Percentiles rank a stretch among this genome's conserved stretches.
Evolutionary conservation across 35 echinoderm and acorn worm genomes (phyloP).

Genomic region (Eucidaris tribuloides): DNA sequence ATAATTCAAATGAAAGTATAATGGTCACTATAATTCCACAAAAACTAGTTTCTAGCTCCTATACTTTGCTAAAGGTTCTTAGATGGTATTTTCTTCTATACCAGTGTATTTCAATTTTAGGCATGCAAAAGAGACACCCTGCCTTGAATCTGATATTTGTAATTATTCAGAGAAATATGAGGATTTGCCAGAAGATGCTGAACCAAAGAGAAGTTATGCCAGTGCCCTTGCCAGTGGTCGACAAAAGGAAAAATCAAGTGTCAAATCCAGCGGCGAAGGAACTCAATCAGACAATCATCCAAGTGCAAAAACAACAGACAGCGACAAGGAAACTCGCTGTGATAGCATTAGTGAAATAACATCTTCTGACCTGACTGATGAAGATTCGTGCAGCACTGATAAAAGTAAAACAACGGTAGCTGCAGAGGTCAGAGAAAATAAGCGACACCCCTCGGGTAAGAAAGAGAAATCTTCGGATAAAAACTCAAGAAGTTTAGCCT

Average conservation of each 20-base stretch:
- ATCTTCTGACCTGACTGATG: neutral
- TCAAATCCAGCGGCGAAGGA: neutral
- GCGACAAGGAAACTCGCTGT: no score
- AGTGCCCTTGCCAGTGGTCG: neutral
- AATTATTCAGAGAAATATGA: neutral
- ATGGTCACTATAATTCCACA: no score
- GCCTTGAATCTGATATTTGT: no score
- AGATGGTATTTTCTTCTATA: no score
- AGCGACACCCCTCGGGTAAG: neutral
- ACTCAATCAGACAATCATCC: neutral
- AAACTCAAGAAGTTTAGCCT: neutral
- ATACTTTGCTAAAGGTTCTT: no score
- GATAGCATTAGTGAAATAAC: slow-evolving; percentile 5
- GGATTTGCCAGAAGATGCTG: slow-evolving; percentile 6
- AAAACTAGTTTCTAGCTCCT: no score
- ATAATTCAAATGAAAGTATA: no score
- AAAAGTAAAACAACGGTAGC: neutral
- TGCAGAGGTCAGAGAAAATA: neutral
- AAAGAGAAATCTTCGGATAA: neutral
- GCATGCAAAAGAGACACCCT: no score
- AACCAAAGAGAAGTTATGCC: slow-evolving; percentile 1
- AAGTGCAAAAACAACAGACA: neutral
- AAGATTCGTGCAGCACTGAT: neutral
- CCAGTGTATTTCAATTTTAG: no score
- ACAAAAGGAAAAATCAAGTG: neutral